Evolutionary conservation across 2,113 vertebrate genomes (phyloP), one percentile per base, ranked within the genome.

Genomic region (Apodemus speciosus): DNA sequence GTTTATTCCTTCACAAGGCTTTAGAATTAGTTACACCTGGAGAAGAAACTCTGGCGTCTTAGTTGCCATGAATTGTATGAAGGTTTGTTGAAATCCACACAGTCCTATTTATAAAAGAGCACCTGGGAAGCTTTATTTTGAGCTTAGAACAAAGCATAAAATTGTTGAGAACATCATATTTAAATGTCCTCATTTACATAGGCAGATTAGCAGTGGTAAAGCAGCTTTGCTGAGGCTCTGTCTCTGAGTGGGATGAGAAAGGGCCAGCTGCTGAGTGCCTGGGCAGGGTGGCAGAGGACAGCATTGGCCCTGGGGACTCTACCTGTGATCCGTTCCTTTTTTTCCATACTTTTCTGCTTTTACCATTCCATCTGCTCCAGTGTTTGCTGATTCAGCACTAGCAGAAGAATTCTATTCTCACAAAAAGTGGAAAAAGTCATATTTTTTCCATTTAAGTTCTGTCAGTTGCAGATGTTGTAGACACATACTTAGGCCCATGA

Each of bases 71-170:
- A 94, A 97, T 97, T 97, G 97, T 96, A 87, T 93, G 90, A 97
- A 96, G 89, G 46, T 96, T 96, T 97, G 92, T 96, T 94, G 96
- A 95, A 96, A 97, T 96, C 76, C 92, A 85, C 13, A 43, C 66
- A 85, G 76, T 73, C 94, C 94, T 97, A 95, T 97, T 97, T 97
- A 97, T 95, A 96, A 96, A 95, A 76, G 95, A 97, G 95, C 96
- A 97, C 96, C 96, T 97, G 96, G 94, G 95, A 92, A 91, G 91
- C 87, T 97, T 97, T 96, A 96, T 97, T 97, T 94, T 91, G 88
- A 95, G 95, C 91, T 95, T 92, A 77, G 93, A 96, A 97, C 94
- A 96, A 97, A 96, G 94, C 92, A 88, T 79, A 90, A 96, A 94
- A 96, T 96, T 95, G 94, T 96, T 90, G 81, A 93, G 89, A 95